Percentiles rank a stretch among this genome's conserved stretches.
These are phyloP conservation scores for Gasteruption jaculator DNA, from an alignment of 2,888 invertebrate species.

Conservation along the genomic window DNA sequence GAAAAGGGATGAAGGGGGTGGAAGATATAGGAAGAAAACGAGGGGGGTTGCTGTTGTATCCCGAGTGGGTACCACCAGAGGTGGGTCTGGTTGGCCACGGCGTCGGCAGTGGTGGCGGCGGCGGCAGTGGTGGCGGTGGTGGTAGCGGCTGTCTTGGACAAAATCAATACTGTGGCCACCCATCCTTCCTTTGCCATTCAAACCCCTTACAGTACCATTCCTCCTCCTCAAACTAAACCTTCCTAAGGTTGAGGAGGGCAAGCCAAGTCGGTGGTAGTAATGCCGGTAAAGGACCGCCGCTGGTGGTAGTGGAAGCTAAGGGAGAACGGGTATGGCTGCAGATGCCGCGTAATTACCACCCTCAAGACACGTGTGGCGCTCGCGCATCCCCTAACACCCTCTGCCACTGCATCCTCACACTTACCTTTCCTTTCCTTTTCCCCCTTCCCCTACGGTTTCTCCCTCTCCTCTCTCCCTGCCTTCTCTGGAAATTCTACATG, in stretches of 20 bases:
- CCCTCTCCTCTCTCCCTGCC: conserved; percentile 7
- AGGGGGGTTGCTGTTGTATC: conserved; percentile 33
- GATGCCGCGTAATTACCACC: conserved; percentile 53
- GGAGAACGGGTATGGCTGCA: conserved; percentile 41
- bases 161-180: conserved; percentile 52
- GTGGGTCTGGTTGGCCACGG: conserved; percentile 51
- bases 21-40: conserved; percentile 17
- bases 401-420: conserved; percentile 12
- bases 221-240: conserved; percentile 25
- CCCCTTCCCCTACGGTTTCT: conserved; percentile 9
- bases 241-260: conserved; percentile 45
- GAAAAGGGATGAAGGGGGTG: conserved; percentile 16
- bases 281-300: conserved; percentile 22
- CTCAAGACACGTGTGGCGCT: conserved; percentile 52
- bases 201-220: conserved; percentile 25
- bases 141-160: conserved; percentile 50
- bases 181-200: conserved; percentile 35
- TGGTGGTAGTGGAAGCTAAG: conserved; percentile 20
- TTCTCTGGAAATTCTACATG: too few species aligned
- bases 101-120: conserved; percentile 43
- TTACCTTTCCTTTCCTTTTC: conserved; percentile 13
- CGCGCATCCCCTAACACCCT: conserved; percentile 38
- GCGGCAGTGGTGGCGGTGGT: conserved; percentile 28
- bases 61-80: conserved; percentile 49
- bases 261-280: conserved; percentile 38